These are phyloP conservation scores for Platycheirus albimanus DNA, from an alignment of 2,888 invertebrate genomes.

Conservation along the genomic window DNA sequence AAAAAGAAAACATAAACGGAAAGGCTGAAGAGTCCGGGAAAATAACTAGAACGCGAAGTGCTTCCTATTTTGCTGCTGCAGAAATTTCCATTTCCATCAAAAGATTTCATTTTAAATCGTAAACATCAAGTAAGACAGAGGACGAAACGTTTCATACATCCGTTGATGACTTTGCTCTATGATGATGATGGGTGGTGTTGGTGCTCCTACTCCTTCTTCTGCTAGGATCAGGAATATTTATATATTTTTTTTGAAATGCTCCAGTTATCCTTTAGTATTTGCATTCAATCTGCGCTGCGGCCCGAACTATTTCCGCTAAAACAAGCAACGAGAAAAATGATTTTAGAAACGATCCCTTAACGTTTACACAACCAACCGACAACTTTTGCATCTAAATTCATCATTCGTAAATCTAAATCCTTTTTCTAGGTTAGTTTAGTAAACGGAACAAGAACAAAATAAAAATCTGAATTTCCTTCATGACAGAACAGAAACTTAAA, in stretches of 20 bases:
- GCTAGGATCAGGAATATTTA: too few relatives aligned
- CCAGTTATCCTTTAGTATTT: conserved; percentile 48
- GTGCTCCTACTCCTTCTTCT: too few relatives aligned
- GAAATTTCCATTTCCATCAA: conserved; percentile 50
- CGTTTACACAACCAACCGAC: not conserved
- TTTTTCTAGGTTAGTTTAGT: not conserved
- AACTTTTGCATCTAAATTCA: not conserved
- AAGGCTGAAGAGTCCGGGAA: conserved; percentile 23
- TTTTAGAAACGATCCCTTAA: not conserved
- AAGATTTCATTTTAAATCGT: conserved; percentile 52
- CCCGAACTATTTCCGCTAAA: conserved; percentile 52
- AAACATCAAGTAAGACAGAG: conserved; percentile 43
- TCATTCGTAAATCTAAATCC: too few relatives aligned
- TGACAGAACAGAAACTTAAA: not conserved
- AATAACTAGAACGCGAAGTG: conserved; percentile 57
- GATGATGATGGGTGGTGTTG: not conserved
- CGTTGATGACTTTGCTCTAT: conserved; percentile 40
- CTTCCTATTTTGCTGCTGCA: conserved; percentile 40
- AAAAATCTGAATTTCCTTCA: conserved; percentile 48
- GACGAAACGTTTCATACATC: conserved; percentile 40
- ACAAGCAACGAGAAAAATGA: conserved; percentile 31
- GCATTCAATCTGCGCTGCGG: conserved; percentile 55
- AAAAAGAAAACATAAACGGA: not conserved
- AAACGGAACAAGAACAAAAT: conserved; percentile 48
- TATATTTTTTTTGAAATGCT: too few relatives aligned